Evolutionary conservation across 2,888 invertebrate species (phyloP), one percentile per base, ranked within the genome.

Genomic region (Agrochola circellaris): DNA sequence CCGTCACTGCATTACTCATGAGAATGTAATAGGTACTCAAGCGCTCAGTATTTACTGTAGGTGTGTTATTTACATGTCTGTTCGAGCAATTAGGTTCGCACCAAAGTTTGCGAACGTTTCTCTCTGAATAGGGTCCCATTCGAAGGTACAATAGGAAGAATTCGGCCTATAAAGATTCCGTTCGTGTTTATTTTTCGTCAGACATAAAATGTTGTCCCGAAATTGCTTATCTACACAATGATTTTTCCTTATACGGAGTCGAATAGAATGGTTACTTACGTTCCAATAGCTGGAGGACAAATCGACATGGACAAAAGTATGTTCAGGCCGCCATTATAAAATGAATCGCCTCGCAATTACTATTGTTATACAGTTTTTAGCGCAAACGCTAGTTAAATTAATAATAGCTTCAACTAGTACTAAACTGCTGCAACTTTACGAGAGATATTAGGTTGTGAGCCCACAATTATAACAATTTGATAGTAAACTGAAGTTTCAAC

Each of bases 21-120:
- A 96, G 95, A 86, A 90, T 92, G 93, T 95, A 95, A 95, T 96
- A 95, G 95, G 93, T 93, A 93, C 93, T 95, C 93, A 92, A 94
- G 92, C 91, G 91, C 91, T 93, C 91, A 89, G 91, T 94, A 94
- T 94, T 93, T 94, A 91, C 90, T 87, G 88, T 90, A 91, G 90
- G 88, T 91, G 89, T 90, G 91, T 92, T 94, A 94, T 94, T 93
- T 94, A 93, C 94, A 92, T 93, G 91, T 93, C 91, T 91, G 88
- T 92, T 93, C 90, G 89, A 91, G 91, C 92, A 92, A 94, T 94
- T 94, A 93, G 91, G 88, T 89, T 89, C 87, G 85, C 88, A 86
- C 75, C 81, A 77, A 84, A 77, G 77, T 76, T 78, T 48, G 69
- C 69, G 60, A 82, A 77, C 77, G 80, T 61, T 79, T 81, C 73